These are phyloP conservation scores for Embidobia sp. DNA, from an alignment of 2,888 invertebrate genomes.

Conservation along the genomic window DNA sequence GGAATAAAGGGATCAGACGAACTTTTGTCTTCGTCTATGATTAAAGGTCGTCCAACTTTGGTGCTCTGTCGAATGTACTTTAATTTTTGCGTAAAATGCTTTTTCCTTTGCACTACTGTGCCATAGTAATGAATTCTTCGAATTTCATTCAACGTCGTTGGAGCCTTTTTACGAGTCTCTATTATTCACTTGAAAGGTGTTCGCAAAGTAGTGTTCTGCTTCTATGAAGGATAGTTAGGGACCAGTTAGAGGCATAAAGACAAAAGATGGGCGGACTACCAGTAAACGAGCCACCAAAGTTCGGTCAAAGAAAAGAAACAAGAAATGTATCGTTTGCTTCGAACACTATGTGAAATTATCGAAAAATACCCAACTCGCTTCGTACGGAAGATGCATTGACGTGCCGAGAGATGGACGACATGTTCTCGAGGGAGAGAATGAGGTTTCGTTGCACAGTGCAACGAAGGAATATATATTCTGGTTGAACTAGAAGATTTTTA, in stretches of 20 bases:
- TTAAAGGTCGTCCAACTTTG: constrained; percentile 51
- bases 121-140: constrained; percentile 1
- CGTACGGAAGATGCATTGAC: constrained; percentile 58
- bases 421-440: constrained; percentile 38
- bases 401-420: constrained; percentile 56
- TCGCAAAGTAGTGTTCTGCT: constrained; percentile 18
- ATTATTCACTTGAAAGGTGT: constrained; percentile 26
- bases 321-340: constrained; percentile 48
- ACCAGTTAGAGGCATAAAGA: constrained; percentile 30
- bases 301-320: constrained; percentile 26
- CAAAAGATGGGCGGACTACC: constrained; percentile 59
- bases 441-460: constrained; percentile 49
- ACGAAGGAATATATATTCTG: too few relatives aligned
- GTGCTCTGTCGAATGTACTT: not conserved
- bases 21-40: constrained; percentile 48
- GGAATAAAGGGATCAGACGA: constrained; percentile 31
- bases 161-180: constrained; percentile 19
- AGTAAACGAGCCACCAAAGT: constrained; percentile 58
- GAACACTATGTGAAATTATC: constrained; percentile 51
- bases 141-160: not conserved
- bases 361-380: constrained; percentile 59
- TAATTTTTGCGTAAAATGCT: constrained; percentile 27
- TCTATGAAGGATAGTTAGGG: constrained; percentile 34
- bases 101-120: not conserved
- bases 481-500: constrained; percentile 7